A percentile compares a stretch with the other conserved stretches of the same genome.
These are phyloP conservation scores for Pemphredon lugubris DNA, from an alignment of 2,888 invertebrate species.

Conservation along the genomic window DNA sequence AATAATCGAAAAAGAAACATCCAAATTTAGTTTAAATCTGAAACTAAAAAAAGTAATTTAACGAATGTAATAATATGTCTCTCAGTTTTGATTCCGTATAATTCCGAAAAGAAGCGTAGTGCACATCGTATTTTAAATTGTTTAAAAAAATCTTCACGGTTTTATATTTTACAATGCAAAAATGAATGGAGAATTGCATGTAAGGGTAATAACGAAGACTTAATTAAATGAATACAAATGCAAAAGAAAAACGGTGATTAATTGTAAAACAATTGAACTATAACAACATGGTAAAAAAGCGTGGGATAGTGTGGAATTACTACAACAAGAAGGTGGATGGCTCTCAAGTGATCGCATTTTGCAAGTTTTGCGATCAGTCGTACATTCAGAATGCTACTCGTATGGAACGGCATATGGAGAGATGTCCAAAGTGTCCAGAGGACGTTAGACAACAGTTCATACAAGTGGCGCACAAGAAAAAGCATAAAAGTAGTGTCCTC, in stretches of 20 bases:
- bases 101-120: too few species aligned
- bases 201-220: too few species aligned
- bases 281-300: slow-evolving; percentile 73
- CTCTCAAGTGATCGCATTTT: slow-evolving; percentile 74
- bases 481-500: slow-evolving; percentile 63
- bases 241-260: background rate
- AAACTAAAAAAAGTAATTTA: too few species aligned
- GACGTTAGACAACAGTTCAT: slow-evolving; percentile 70
- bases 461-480: slow-evolving; percentile 68
- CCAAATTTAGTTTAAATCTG: too few species aligned
- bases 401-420: slow-evolving; percentile 74
- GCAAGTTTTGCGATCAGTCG: slow-evolving; percentile 75
- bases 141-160: too few species aligned
- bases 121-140: too few species aligned
- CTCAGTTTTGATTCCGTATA: too few species aligned
- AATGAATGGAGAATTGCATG: too few species aligned
- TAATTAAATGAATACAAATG: background rate
- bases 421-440: slow-evolving; percentile 73
- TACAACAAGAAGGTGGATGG: slow-evolving; percentile 74
- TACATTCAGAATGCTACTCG: slow-evolving; percentile 76
- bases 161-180: background rate
- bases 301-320: slow-evolving; percentile 75
- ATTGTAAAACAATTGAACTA: background rate
- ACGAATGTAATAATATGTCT: too few species aligned
- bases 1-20: too few species aligned